A percentile compares a stretch with the other conserved stretches of the same genome.
Conservation (phyloP, 2,113 vertebrate species). For the Otocyon megalotis region DNA sequence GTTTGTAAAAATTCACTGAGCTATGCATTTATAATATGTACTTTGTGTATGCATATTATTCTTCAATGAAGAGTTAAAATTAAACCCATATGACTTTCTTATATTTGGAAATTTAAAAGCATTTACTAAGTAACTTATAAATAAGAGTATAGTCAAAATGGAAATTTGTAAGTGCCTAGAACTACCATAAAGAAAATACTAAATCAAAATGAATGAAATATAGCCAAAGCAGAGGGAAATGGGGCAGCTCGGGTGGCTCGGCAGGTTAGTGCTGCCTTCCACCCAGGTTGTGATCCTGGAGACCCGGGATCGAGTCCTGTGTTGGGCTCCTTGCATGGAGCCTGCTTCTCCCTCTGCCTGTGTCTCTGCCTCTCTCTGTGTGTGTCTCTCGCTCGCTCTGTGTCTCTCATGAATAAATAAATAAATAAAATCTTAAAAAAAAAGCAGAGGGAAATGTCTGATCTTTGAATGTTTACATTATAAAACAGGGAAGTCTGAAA, state of each 20-base stretch:
- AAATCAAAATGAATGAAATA: conserved; percentile 23
- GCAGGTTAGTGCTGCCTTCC: no score
- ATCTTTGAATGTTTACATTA: conserved; percentile 44
- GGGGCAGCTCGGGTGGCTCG: neutral
- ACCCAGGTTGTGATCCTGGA: no score
- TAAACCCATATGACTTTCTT: conserved; percentile 14
- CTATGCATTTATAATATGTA: conserved; percentile 4
- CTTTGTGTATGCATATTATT: conserved; percentile 18
- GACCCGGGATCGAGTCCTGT: no score
- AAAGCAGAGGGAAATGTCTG: conserved; percentile 45
- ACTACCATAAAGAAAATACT: conserved; percentile 3
- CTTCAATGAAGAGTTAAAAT: conserved; percentile 64
- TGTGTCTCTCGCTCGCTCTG: no score
- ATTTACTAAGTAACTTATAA: conserved; percentile 52
- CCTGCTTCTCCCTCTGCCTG: no score
- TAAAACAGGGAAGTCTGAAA: conserved; percentile 11
- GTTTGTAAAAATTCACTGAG: conserved; percentile 38
- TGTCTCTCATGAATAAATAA: no score
- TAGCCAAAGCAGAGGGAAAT: conserved; percentile 24
- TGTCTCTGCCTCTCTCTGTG: no score
- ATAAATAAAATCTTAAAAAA: no score
- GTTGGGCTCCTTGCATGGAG: no score
- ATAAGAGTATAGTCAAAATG: conserved; percentile 20
- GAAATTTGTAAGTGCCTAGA: conserved; percentile 53
- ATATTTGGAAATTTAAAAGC: conserved; percentile 47